Evolutionary conservation across 2,113 vertebrate genomes (phyloP).

Genomic region (Saguinus imperator): DNA sequence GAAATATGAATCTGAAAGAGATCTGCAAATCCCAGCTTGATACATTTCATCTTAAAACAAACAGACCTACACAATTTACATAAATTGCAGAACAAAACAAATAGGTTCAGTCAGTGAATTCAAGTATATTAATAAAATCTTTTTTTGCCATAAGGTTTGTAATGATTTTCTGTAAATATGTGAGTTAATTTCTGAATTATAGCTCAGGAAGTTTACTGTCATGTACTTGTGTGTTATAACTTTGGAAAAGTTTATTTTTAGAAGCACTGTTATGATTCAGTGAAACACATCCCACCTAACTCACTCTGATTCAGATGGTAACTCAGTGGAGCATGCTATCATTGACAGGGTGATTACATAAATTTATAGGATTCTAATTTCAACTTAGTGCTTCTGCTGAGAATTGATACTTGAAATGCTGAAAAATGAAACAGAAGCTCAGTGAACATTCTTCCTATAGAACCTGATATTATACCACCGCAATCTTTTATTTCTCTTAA

Average conservation of each 20-base stretch:
- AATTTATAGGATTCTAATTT: neutral
- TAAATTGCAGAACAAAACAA: neutral
- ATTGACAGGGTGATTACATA: too few relatives aligned
- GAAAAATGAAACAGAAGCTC: neutral
- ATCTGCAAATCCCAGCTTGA: neutral
- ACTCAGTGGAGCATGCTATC: neutral
- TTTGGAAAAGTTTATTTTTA: neutral
- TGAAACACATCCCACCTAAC: neutral
- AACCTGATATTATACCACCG: neutral
- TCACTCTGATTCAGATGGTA: neutral
- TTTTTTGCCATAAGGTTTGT: neutral
- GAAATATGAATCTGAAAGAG: neutral
- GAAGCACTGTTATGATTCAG: neutral
- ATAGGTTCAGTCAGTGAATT: neutral
- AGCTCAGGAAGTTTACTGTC: neutral
- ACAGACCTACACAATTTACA: neutral
- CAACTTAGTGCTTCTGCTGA: neutral
- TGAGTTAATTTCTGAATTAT: neutral
- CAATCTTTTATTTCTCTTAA: neutral
- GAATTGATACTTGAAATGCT: neutral
- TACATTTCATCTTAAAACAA: constrained; percentile 15
- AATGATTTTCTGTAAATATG: neutral
- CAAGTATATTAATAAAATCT: neutral
- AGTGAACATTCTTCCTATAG: neutral
- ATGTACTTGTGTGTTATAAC: neutral